Percentiles rank a stretch among this genome's conserved stretches.
Evolutionary conservation across 2,888 invertebrate species (phyloP).

Genomic region (Disparrhopalites patrizii): DNA sequence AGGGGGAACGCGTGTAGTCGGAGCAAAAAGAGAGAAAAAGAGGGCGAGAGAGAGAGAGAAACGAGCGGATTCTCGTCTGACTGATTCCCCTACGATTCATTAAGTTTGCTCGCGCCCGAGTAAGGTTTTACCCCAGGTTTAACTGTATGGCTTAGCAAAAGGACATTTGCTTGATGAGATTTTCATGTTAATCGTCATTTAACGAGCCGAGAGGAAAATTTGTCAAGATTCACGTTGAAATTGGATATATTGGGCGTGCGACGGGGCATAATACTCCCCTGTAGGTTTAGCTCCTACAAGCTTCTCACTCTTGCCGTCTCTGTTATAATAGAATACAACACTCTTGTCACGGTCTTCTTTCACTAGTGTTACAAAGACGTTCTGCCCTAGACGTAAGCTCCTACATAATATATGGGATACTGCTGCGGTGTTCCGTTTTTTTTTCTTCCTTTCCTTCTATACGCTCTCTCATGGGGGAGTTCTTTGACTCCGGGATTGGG

Average conservation of each 20-base stretch:
- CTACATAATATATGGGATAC: too few relatives aligned
- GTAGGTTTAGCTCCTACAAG: too few relatives aligned
- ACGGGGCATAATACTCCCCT: too few relatives aligned
- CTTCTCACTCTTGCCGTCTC: neutral
- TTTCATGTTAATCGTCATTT: constrained; percentile 18
- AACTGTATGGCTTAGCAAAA: constrained; percentile 11
- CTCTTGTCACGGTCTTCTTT: too few relatives aligned
- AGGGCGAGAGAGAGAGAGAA: neutral
- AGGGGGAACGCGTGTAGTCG: too few relatives aligned
- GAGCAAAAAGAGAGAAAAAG: neutral
- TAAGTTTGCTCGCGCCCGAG: constrained; percentile 7
- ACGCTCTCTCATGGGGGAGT: too few relatives aligned
- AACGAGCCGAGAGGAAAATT: constrained; percentile 19
- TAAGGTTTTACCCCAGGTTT: constrained; percentile 3
- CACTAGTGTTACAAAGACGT: too few relatives aligned
- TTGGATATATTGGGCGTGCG: too few relatives aligned
- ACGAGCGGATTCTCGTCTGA: neutral
- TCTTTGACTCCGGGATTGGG: too few relatives aligned
- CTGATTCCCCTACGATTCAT: constrained; percentile 20
- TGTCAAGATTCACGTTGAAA: constrained; percentile 10
- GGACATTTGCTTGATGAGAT: constrained; percentile 16
- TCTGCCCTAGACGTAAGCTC: too few relatives aligned
- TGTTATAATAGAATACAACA: neutral
- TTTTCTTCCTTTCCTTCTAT: too few relatives aligned
- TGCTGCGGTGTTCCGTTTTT: too few relatives aligned